Evolutionary conservation across 2,113 vertebrate species (phyloP), one percentile per base, ranked within the genome.

Genomic region (Xenopus laevis): DNA sequence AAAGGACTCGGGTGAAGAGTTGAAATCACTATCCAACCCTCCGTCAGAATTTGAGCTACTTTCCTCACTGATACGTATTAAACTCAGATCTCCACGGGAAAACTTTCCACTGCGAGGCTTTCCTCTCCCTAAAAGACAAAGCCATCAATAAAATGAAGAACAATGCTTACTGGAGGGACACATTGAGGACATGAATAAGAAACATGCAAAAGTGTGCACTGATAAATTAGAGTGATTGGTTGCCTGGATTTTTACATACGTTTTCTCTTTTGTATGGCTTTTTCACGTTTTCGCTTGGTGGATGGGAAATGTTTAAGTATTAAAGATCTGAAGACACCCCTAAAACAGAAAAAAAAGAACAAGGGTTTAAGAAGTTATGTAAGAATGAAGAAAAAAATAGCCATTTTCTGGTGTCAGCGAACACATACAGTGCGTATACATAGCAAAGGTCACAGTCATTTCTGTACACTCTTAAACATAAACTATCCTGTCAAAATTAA

Each of bases 261-360:
- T 93, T 95, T 99, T 80, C 96, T 93, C 81, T 98, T 99, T 78
- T 80, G 88, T 0, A 87, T 84, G 74, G 86, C 92, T 81, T 95
- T 96, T 81, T 98, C 96, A 78, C 94, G 90, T 85, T 90, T 92
- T 83, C 96, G 92, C 83, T 96, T 97, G 85, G 93, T 93, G 66
- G 95, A 96, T 58, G 96, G 97, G 84, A 99, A 99, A 88, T 99
- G 97, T 87, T 98, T 99, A 79, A 89, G 89, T 80, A 99, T 95
- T 58, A 99, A 91, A 20, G 97, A 98, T 83, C 96, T 93, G 86
- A 99, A 98, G 77, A 98, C 97, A 65, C 97, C 97, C 87, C 97
- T 99, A 82, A 78, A 86, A 83, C 83, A 27, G 23, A 27, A 4
- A 2, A 27, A 27, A 27, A 16, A 46, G 13, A 61, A 62, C 1